phyloP scores from a whole-genome alignment of 2,888 invertebrate species.

The Chalcis sispes region DNA sequence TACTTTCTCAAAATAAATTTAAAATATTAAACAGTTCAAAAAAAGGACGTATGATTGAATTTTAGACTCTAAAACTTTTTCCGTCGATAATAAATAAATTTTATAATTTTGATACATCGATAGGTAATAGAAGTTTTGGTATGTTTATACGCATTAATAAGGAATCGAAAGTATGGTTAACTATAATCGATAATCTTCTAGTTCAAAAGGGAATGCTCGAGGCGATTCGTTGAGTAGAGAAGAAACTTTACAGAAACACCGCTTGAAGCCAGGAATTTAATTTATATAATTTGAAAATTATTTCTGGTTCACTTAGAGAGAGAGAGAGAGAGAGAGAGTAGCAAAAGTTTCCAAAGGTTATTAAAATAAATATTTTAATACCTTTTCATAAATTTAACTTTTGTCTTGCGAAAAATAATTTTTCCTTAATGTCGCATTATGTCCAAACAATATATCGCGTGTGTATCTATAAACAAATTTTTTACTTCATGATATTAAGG shows the following conservation, averaged over 20 bases:
- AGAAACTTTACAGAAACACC: conserved; percentile 53
- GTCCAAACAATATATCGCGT: conserved; percentile 27
- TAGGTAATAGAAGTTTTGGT: conserved; percentile 23
- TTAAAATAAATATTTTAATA: conserved; percentile 55
- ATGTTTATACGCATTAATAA: conserved; percentile 35
- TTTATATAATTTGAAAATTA: conserved; percentile 57
- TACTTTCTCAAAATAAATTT: too few relatives aligned
- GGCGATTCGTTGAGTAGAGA: conserved; percentile 51
- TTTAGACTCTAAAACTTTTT: neutral
- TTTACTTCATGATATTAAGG: neutral
- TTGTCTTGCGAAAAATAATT: too few relatives aligned
- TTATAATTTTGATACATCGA: neutral
- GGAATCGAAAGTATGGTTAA: conserved; percentile 42
- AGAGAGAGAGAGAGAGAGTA: too few relatives aligned
- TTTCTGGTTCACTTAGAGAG: conserved; percentile 32
- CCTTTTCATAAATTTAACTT: conserved; percentile 35
- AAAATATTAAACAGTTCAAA: too few relatives aligned
- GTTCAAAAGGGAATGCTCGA: conserved; percentile 38
- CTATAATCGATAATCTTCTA: conserved; percentile 50
- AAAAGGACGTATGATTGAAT: too few relatives aligned
- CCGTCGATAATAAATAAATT: neutral
- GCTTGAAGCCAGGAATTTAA: conserved; percentile 52
- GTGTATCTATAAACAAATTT: conserved; percentile 28
- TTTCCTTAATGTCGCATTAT: too few relatives aligned
- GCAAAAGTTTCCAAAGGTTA: conserved; percentile 41